Evolutionary conservation across 2,888 invertebrate species (phyloP), one percentile per base, ranked within the genome.

Genomic region (Pollenia amentaria): DNA sequence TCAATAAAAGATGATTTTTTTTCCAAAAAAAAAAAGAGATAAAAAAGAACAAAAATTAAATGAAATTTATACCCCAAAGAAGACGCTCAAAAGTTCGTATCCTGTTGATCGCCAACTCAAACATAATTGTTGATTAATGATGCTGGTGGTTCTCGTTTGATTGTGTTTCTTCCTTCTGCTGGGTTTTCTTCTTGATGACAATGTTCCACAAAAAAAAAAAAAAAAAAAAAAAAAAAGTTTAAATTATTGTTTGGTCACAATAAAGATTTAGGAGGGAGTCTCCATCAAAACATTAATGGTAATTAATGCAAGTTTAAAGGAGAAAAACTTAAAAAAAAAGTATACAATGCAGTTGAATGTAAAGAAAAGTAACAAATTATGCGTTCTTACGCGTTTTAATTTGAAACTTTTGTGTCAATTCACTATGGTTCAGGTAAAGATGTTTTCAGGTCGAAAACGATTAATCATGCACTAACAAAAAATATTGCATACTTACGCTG

Each of bases 111-210:
- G 62, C 67, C 53, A 75, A 72, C 70, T 73, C 46, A 80, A 80
- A 81, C 62, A 81, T 84, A 87, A 87, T 84, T 84, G 84, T 77
- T 84, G 84, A 84, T 84, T 81, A 84, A 84, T 84, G 80, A 81
- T 77, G 62, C 69, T 57, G 60, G 16, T 42, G 11, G 12, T 14
- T 38, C 3, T 46, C 4, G 18, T 42, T 60, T 48, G 11, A 42
- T 16, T 55, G 53, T 12, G 44, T 18, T 67, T 64, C 16, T 46
- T 10, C 48, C n/a, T 51, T 42, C 6, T 40, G 12, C 16, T 18
- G 16, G 44, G 42, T 18, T 70, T n/a, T 57, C 48, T 14, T 14
- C 11, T 60, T 42, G 46, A 18, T 40, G 65, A 57, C 64, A 60
- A 38, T 53, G 42, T 70, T 62, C 51, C 53, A 18, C 16, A 80